Evolutionary conservation across 1,140 invertebrate genomes (phyloP).

Genomic region (Drosophila neocordata): DNA sequence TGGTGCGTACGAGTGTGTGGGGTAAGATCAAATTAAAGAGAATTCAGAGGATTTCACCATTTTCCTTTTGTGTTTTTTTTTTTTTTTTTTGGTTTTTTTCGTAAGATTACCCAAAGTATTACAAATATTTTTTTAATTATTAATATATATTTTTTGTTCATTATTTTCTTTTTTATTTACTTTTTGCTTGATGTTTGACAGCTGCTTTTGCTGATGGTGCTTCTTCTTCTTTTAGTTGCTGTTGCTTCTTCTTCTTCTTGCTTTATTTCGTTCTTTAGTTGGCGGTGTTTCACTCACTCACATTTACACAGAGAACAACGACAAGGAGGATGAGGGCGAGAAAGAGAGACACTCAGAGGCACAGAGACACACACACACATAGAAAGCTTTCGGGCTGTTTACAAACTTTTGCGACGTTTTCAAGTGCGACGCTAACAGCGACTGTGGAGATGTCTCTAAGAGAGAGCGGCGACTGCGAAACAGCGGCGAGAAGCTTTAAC

Average conservation of each 20-base stretch:
- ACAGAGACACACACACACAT: conserved; percentile 32
- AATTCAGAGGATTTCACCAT: conserved; percentile 16
- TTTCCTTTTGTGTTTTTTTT: not conserved
- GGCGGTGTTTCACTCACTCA: conserved; percentile 50
- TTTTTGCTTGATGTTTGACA: conserved; percentile 56
- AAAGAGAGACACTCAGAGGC: conserved; percentile 7
- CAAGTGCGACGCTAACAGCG: conserved; percentile 62
- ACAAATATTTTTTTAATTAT: conserved; percentile 42
- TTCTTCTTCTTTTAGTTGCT: conserved; percentile 15
- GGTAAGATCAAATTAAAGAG: not conserved
- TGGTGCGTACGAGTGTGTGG: not conserved
- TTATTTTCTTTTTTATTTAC: conserved; percentile 62
- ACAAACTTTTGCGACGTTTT: conserved; percentile 80
- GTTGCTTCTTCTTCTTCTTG: conserved; percentile 31
- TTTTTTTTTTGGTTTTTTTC: too few relatives aligned
- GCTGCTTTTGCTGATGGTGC: conserved; percentile 42
- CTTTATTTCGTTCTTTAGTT: conserved; percentile 15
- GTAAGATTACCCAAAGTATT: not conserved
- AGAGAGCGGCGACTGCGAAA: conserved; percentile 41
- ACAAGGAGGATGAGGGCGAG: not conserved
- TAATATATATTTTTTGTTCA: conserved; percentile 10
- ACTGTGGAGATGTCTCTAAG: conserved; percentile 29
- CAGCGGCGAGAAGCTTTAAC: conserved; percentile 67
- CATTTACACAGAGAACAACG: conserved; percentile 36
- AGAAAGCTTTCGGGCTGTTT: conserved; percentile 70